Evolutionary conservation across 2,888 invertebrate species (phyloP).

Genomic region (Philaethria dido): DNA sequence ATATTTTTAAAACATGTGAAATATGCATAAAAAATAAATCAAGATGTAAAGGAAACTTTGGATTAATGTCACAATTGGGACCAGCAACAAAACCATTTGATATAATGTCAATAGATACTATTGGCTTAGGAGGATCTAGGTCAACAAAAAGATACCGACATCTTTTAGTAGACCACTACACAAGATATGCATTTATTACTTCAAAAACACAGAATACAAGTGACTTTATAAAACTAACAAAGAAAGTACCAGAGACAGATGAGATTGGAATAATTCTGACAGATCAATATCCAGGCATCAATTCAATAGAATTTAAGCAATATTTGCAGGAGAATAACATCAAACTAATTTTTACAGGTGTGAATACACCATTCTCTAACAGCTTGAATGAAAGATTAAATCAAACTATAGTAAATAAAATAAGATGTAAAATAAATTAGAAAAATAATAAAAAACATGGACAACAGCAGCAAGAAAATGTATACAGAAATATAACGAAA

Average conservation of each 20-base stretch:
- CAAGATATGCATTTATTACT: conserved; percentile 42
- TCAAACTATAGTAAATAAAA: conserved; percentile 37
- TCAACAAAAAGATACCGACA: conserved; percentile 45
- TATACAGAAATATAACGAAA: conserved; percentile 33
- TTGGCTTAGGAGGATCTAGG: conserved; percentile 41
- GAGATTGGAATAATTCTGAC: conserved; percentile 44
- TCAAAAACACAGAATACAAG: conserved; percentile 46
- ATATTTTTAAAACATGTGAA: not conserved
- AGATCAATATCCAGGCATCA: conserved; percentile 45
- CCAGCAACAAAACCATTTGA: conserved; percentile 43
- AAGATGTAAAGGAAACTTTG: conserved; percentile 28
- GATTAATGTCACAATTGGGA: conserved; percentile 42
- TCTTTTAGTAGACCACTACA: conserved; percentile 42
- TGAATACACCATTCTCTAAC: conserved; percentile 11
- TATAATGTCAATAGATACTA: conserved; percentile 45
- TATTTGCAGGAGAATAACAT: conserved; percentile 20
- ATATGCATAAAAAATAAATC: conserved; percentile 29
- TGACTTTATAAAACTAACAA: conserved; percentile 46
- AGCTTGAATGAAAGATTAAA: conserved; percentile 38
- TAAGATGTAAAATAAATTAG: conserved; percentile 38
- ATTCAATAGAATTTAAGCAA: conserved; percentile 35
- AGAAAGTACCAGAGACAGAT: conserved; percentile 38
- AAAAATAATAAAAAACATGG: conserved; percentile 21
- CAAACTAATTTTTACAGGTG: conserved; percentile 22
- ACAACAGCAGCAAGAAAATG: conserved; percentile 13